Evolutionary conservation across 2,797 vertebrate genomes (phyloP).

Genomic region (Uromys caudimaculatus): DNA sequence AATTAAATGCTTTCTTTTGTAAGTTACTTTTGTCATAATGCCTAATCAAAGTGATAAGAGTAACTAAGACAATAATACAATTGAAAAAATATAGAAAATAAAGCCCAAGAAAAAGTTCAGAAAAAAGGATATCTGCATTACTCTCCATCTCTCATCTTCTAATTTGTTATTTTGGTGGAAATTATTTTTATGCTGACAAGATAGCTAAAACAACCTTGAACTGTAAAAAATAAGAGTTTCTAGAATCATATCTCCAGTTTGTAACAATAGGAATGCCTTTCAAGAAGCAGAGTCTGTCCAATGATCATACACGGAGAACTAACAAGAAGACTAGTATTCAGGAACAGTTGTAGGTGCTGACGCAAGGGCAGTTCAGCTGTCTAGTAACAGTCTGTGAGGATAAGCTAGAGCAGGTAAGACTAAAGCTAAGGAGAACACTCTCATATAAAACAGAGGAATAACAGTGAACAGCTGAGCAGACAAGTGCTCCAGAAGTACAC

Average conservation of each 20-base stretch:
- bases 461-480: constrained; percentile 6
- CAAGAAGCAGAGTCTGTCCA: background rate
- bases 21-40: background rate
- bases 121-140: constrained; percentile 17
- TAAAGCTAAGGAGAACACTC: constrained; percentile 34
- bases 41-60: background rate
- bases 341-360: background rate
- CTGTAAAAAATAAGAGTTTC: constrained; percentile 25
- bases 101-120: constrained; percentile 12
- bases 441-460: background rate
- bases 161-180: background rate
- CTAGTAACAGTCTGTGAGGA: background rate
- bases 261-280: background rate
- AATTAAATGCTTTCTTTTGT: background rate
- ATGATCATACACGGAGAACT: background rate
- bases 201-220: constrained; percentile 6
- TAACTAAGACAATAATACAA: background rate
- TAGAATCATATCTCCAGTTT: background rate
- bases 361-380: background rate
- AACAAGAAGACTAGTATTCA: background rate
- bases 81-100: background rate
- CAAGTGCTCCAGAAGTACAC: background rate
- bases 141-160: constrained; percentile 1
- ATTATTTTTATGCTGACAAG: background rate
- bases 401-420: background rate